phyloP scores from a whole-genome alignment of 2,797 vertebrate genomes.

The Margarornis squamiger region DNA sequence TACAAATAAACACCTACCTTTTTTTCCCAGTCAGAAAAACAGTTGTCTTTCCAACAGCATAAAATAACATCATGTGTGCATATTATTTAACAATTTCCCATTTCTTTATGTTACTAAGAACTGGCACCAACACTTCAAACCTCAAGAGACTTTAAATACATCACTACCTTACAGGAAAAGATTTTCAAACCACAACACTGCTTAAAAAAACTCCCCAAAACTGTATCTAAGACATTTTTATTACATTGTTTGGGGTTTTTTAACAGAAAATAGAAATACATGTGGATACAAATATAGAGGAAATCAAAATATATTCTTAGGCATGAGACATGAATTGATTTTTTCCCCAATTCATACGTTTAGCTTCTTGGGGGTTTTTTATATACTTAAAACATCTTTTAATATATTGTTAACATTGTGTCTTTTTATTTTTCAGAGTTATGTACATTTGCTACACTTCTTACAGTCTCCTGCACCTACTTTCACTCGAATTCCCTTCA shows the following conservation, averaged over 20 bases:
- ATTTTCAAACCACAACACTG: not conserved
- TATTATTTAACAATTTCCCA: not conserved
- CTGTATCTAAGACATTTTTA: not conserved
- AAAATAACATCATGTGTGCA: not conserved
- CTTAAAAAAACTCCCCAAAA: not conserved
- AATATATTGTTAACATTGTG: not conserved
- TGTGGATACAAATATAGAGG: not conserved
- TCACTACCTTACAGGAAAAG: not conserved
- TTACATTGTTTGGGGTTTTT: not conserved
- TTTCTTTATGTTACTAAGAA: not conserved
- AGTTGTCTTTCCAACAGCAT: not conserved
- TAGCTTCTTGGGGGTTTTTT: rapidly evolving
- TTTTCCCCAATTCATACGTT: not conserved
- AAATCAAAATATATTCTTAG: not conserved
- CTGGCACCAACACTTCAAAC: not conserved
- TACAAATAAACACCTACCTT: not conserved
- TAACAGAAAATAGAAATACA: not conserved
- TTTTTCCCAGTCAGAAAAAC: not conserved
- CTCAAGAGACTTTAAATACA: not conserved
- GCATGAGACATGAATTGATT: not conserved
- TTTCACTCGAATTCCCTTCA: not conserved
- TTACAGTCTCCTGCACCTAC: not conserved
- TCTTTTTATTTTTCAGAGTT: not conserved
- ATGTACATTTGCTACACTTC: not conserved
- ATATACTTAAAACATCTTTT: not conserved